A percentile compares a stretch with the other conserved stretches of the same genome.
Evolutionary conservation across 2,113 vertebrate genomes (phyloP).

Genomic region (Hippocampus comes): DNA sequence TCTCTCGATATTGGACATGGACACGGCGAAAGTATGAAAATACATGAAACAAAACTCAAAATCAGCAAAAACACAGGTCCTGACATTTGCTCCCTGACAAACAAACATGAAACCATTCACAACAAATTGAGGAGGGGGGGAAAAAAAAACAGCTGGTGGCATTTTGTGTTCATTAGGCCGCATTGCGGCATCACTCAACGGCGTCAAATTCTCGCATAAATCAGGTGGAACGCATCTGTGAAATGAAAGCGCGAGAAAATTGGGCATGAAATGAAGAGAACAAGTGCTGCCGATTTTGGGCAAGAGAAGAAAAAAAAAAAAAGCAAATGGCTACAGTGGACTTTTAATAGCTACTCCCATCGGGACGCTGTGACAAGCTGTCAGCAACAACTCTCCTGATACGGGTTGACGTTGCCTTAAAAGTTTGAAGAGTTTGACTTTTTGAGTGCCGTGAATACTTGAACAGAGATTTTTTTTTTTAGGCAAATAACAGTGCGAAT

Average conservation of each 20-base stretch:
- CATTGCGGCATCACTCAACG: not conserved
- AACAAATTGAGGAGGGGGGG: not conserved
- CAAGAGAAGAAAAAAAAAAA: constrained; percentile 27
- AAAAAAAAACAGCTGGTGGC: not conserved
- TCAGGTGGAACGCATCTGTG: not conserved
- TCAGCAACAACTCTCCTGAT: constrained; percentile 48
- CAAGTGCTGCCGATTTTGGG: constrained; percentile 13
- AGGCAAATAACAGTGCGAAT: constrained; percentile 22
- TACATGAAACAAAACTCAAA: too few relatives aligned
- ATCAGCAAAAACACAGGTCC: too few relatives aligned
- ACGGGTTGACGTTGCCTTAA: constrained; percentile 30
- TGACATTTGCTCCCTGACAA: not conserved
- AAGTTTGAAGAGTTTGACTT: constrained; percentile 35
- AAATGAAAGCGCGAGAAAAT: constrained; percentile 19
- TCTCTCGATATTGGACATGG: too few relatives aligned
- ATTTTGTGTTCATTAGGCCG: not conserved
- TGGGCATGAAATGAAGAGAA: constrained; percentile 25
- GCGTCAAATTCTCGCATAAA: not conserved
- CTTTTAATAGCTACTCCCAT: constrained; percentile 56
- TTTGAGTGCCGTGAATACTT: constrained; percentile 25
- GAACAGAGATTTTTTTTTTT: constrained; percentile 17
- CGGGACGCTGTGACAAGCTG: constrained; percentile 50
- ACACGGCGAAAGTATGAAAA: too few relatives aligned
- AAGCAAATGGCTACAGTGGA: constrained; percentile 36
- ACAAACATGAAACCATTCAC: not conserved